These are phyloP conservation scores for Iguana delicatissima DNA, from an alignment of 2,797 vertebrate genomes.

Conservation along the genomic window DNA sequence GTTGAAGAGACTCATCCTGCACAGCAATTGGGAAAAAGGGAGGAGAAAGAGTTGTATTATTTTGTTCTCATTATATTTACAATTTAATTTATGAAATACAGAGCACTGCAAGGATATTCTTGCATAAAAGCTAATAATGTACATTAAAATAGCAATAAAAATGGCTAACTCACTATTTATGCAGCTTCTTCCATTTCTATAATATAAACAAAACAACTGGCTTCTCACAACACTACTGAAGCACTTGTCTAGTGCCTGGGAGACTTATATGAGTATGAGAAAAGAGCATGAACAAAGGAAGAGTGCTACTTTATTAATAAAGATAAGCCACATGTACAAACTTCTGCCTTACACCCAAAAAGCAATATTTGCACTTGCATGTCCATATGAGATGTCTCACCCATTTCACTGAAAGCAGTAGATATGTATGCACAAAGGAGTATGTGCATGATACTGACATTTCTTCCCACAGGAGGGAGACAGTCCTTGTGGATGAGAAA, in stretches of 20 bases:
- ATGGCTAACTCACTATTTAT: background rate
- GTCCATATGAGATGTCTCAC: background rate
- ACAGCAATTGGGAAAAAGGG: conserved; percentile 44
- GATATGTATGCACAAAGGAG: background rate
- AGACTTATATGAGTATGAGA: conserved; percentile 35
- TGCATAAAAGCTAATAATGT: conserved; percentile 10
- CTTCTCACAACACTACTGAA: conserved; percentile 37
- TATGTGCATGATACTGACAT: background rate
- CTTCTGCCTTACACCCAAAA: background rate
- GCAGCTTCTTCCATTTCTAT: conserved; percentile 18
- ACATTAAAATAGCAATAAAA: conserved; percentile 18
- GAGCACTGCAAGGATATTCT: background rate
- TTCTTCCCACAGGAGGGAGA: conserved; percentile 2
- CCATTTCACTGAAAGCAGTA: background rate
- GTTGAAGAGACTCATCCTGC: conserved; percentile 97
- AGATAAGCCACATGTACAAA: background rate
- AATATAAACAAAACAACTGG: background rate
- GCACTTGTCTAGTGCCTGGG: conserved; percentile 29
- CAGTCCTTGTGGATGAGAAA: background rate
- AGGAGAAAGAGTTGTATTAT: conserved; percentile 58
- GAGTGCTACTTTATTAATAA: conserved; percentile 28
- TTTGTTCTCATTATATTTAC: conserved; percentile 14
- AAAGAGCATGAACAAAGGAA: conserved; percentile 43
- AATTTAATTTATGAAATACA: conserved; percentile 31
- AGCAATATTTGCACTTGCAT: background rate